Conservation (phyloP, 1,140 invertebrate genomes). For the Alviniconcha marisindica region DNA sequence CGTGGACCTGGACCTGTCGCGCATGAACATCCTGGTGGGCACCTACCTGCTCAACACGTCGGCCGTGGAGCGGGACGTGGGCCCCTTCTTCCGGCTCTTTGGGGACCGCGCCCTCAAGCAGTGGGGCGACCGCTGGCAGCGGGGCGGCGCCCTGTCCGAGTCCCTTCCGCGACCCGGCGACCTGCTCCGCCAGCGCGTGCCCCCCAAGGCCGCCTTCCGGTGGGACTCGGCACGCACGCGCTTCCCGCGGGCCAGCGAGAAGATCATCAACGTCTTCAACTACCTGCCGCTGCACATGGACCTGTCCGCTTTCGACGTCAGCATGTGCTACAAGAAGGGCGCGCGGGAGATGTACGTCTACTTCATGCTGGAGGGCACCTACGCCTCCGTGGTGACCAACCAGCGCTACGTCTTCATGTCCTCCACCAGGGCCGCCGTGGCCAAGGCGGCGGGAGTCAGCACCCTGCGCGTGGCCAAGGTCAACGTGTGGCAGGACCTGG, state of each 20-base stretch:
- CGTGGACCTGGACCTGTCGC: constrained; percentile 12
- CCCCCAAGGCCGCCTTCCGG: neutral
- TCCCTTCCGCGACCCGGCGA: neutral
- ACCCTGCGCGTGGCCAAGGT: constrained; percentile 14
- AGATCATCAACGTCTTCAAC: constrained; percentile 36
- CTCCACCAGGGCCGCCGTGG: neutral
- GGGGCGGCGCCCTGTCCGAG: neutral
- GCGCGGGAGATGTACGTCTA: constrained; percentile 17
- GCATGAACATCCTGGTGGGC: constrained; percentile 27
- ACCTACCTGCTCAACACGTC: constrained; percentile 27
- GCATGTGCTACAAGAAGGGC: constrained; percentile 31
- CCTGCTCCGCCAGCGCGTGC: neutral
- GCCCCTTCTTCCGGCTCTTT: constrained; percentile 21
- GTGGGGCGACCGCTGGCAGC: neutral
- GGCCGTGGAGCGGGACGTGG: neutral
- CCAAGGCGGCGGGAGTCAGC: neutral
- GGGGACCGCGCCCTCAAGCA: neutral
- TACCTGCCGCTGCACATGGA: constrained; percentile 13
- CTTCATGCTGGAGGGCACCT: constrained; percentile 11
- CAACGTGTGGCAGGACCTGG: constrained; percentile 26
- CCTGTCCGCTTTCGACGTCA: constrained; percentile 24
- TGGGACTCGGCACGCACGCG: constrained; percentile 23
- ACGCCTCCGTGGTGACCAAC: neutral
- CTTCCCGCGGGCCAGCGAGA: constrained; percentile 6
- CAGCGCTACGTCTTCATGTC: constrained; percentile 19